A percentile compares a stretch with the other conserved stretches of the same genome.
phyloP scores from a whole-genome alignment of 2,888 invertebrate species.

The Lissocephala sabroskyi region DNA sequence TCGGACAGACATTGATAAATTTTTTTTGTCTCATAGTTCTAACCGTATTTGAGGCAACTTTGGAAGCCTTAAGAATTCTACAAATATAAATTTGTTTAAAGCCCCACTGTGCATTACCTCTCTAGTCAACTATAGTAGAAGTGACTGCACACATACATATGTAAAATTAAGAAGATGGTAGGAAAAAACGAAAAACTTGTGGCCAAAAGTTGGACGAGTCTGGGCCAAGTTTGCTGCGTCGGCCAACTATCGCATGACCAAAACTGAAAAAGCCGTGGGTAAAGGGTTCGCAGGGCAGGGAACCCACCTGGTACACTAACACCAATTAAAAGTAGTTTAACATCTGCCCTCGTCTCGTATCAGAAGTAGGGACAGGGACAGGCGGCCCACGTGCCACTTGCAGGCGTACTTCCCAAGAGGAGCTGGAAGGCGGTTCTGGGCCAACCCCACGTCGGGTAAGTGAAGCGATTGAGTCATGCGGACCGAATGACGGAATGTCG shows the following conservation, averaged over 20 bases:
- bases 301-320: slow-evolving; percentile 33
- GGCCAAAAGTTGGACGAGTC: slow-evolving; percentile 10
- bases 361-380: slow-evolving; percentile 9
- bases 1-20: no score
- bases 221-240: slow-evolving; percentile 11
- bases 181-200: slow-evolving; percentile 26
- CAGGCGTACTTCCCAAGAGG: neutral
- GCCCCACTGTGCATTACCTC: no score
- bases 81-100: no score
- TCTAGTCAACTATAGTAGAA: no score
- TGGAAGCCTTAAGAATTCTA: no score
- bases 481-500: no score
- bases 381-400: slow-evolving; percentile 11
- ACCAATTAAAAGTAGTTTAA: slow-evolving; percentile 63
- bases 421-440: no score
- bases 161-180: no score
- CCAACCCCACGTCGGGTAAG: no score
- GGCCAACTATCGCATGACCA: slow-evolving; percentile 38
- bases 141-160: slow-evolving; percentile 16
- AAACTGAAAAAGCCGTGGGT: slow-evolving; percentile 24
- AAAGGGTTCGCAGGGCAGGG: slow-evolving; percentile 2
- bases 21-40: no score
- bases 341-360: slow-evolving; percentile 30
- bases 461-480: no score
- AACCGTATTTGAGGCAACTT: no score